These are phyloP conservation scores for Tenthredo amoena DNA, from an alignment of 2,888 invertebrate species.

Conservation along the genomic window DNA sequence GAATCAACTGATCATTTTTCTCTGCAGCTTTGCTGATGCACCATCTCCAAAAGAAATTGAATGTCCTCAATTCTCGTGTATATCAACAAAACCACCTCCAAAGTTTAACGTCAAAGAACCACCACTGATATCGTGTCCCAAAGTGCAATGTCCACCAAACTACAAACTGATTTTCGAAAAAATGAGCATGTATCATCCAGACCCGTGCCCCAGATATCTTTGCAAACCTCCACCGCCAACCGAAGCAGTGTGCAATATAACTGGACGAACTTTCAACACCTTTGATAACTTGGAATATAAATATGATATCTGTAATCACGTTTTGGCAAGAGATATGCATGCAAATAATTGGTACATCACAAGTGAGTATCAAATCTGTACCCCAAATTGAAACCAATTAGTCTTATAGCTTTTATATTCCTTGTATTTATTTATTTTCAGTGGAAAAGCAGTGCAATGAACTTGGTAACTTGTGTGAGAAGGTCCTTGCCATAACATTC, in stretches of 20 bases:
- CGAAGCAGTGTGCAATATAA: slow-evolving; percentile 86
- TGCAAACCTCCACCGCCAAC: slow-evolving; percentile 84
- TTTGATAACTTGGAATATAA: slow-evolving; percentile 90
- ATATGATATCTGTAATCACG: slow-evolving; percentile 90
- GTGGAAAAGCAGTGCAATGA: slow-evolving; percentile 84
- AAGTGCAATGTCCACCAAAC: slow-evolving; percentile 81
- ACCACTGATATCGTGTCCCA: slow-evolving; percentile 75
- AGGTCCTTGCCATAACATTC: slow-evolving; percentile 84
- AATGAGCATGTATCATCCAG: slow-evolving; percentile 66
- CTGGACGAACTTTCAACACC: slow-evolving; percentile 88
- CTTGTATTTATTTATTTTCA: slow-evolving; percentile 66
- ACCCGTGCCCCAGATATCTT: slow-evolving; percentile 79
- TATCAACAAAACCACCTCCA: slow-evolving; percentile 79
- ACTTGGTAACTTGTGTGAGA: slow-evolving; percentile 80
- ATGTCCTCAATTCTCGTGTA: slow-evolving; percentile 81
- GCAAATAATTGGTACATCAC: slow-evolving; percentile 86
- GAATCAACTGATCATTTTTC: neutral
- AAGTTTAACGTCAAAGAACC: slow-evolving; percentile 69
- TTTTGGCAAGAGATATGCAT: slow-evolving; percentile 84
- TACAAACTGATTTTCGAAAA: slow-evolving; percentile 81
- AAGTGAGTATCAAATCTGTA: slow-evolving; percentile 78
- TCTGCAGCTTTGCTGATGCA: neutral
- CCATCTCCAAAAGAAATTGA: slow-evolving; percentile 65
- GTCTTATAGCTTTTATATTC: slow-evolving; percentile 10
- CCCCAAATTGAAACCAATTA: slow-evolving; percentile 4